Evolutionary conservation across 2,888 invertebrate species (phyloP), one percentile per base, ranked within the genome.

Genomic region (Melinaea marsaeus): DNA sequence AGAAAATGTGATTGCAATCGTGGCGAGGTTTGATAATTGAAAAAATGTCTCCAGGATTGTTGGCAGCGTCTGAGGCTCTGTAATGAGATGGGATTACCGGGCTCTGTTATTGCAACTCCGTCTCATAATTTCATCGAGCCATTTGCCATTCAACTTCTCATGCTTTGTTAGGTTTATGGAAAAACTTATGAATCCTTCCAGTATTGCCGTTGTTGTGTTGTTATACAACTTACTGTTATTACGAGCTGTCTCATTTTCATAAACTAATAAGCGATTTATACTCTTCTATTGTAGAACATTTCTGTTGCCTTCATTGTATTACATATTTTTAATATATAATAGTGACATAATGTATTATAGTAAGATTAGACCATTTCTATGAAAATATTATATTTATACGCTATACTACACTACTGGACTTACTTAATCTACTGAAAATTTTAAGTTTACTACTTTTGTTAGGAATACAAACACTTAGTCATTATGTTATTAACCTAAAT

Each of bases 11-110:
- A 85, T 85, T 85, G 84, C 82, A 78, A 75, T 80, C 76, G 78
- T 79, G 80, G 85, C 82, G 81, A 82, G 79, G 73, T 66, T 68
- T 74, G 74, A 75, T 88, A 88, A 88, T 88, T 88, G 87, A 86
- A 86, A 87, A 88, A 85, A 84, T 86, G 87, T 87, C 87, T 76
- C 80, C 80, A 81, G 80, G 79, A 84, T 81, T 84, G 78, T 83
- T 81, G 80, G 79, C 79, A 75, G 77, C 76, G 73, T 70, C 69
- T 60, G 51, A 67, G 61, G 71, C 66, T 70, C 66, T 63, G 73
- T 84, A 86, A 86, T 86, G 79, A 83, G 83, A 77, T 76, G 73
- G 78, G 78, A 83, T 85, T 83, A 82, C 78, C 63, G 64, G 72
- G 63, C 64, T 61, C 55, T 65, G 64, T 66, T 72, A 71, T 73